Evolutionary conservation across 2,888 invertebrate species (phyloP), one percentile per base, ranked within the genome.

Genomic region (Pristionchus mayeri): DNA sequence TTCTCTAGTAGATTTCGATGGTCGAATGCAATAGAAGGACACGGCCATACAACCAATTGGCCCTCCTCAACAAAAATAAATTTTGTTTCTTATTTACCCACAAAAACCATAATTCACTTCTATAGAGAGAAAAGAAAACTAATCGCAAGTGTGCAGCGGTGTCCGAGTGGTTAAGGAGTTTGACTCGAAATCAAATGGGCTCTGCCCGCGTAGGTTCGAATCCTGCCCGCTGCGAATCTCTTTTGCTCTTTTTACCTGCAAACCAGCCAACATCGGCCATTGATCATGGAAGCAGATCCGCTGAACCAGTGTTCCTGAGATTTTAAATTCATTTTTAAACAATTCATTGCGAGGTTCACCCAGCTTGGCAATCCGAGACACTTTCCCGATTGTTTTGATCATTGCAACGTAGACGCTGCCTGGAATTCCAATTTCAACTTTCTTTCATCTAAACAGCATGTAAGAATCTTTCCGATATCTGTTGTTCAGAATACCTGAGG

Each of bases 21-120:
- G 83, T 95, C 95, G 89, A 95, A 95, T 0, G 95, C 95, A 76
- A 95, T 95, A 81, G 95, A 95, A 0, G 96, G 96, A 91, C 96
- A 96, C 89, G 96, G 95, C 96, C 96, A 97, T 44, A 97, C 95
- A 44, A 95, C 95, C 79, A 97, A 94, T 90, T 95, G 95, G 0
- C 95, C 95, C 86, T 94, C 94, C 90, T 96, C 75, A 24, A 71
- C 3, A 13, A 54, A 21, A 21, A 4, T n/a, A 54, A 9, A 54
- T 54, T n/a, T n/a, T n/a, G n/a, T n/a, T n/a, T n/a, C n/a, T n/a
- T n/a, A n/a, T n/a, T n/a, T n/a, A n/a, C n/a, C n/a, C n/a, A n/a
- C n/a, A n/a, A n/a, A 18, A 54, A 1, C 18, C 6, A 54, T 37
- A n/a, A n/a, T 54, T 54, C 37, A 30, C 24, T 24, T 57, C 7